These are phyloP conservation scores for Cotesia vestalis DNA, from an alignment of 1,140 invertebrate genomes.

Conservation along the genomic window DNA sequence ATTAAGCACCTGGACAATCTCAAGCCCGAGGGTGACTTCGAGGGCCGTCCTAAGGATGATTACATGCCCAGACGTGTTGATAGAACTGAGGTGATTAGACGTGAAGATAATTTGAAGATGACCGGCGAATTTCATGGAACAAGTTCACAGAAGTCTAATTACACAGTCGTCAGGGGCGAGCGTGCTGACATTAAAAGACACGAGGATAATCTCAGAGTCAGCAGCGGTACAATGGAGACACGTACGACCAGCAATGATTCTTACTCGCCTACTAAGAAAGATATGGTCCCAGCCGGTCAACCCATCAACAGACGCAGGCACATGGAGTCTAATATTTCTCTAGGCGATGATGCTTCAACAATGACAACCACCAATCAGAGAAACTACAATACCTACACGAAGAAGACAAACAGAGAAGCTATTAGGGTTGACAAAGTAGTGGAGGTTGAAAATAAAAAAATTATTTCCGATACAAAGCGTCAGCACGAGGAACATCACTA, in stretches of 20 bases:
- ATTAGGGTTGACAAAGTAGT: constrained; percentile 46
- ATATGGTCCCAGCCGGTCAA: constrained; percentile 43
- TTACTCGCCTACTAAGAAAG: constrained; percentile 62
- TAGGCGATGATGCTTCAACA: constrained; percentile 68
- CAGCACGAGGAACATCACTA: constrained; percentile 50
- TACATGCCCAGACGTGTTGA: constrained; percentile 54
- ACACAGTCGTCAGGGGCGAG: constrained; percentile 64
- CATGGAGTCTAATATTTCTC: constrained; percentile 72
- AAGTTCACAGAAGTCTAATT: constrained; percentile 63
- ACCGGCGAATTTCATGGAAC: constrained; percentile 64
- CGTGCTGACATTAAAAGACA: constrained; percentile 68
- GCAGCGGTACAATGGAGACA: constrained; percentile 66
- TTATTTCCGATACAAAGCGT: constrained; percentile 54
- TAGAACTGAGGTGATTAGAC: constrained; percentile 53
- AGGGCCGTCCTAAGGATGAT: constrained; percentile 54
- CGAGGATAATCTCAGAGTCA: constrained; percentile 67
- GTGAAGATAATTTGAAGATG: constrained; percentile 67
- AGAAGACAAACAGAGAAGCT: constrained; percentile 55
- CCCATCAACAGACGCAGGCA: constrained; percentile 65
- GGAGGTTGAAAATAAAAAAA: constrained; percentile 42
- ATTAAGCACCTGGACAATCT: constrained; percentile 71
- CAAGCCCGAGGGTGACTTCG: constrained; percentile 68
- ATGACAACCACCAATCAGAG: constrained; percentile 70
- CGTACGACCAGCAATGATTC: constrained; percentile 65
- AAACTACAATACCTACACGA: constrained; percentile 71